phyloP scores from a whole-genome alignment of 2,888 invertebrate species.

The Eurytoma californica region DNA sequence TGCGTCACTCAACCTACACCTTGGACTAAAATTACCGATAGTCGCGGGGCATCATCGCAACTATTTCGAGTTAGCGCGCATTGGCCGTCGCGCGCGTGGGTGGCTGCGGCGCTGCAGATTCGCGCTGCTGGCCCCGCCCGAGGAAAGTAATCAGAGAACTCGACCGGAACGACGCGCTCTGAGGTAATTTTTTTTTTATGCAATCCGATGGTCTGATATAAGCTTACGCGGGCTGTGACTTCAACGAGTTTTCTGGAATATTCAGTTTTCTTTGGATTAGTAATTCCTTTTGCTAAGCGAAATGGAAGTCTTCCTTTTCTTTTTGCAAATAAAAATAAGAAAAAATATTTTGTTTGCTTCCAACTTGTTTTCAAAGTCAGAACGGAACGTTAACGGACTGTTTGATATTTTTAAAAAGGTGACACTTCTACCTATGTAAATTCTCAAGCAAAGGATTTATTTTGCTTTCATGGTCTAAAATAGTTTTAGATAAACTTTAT shows the following conservation, averaged over 20 bases:
- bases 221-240: too few relatives aligned
- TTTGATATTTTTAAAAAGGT: slow-evolving; percentile 26
- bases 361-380: background rate
- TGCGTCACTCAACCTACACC: slow-evolving; percentile 71
- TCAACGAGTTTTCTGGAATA: too few relatives aligned
- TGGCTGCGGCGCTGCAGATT: background rate
- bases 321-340: background rate
- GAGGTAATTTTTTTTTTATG: background rate
- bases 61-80: slow-evolving; percentile 62
- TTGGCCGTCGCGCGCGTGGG: slow-evolving; percentile 23
- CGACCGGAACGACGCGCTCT: background rate
- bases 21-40: slow-evolving; percentile 70
- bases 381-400: slow-evolving; percentile 11
- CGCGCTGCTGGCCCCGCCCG: background rate
- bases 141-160: background rate
- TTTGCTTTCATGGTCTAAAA: slow-evolving; percentile 11
- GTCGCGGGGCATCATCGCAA: slow-evolving; percentile 60
- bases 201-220: too few relatives aligned
- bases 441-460: background rate
- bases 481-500: slow-evolving; percentile 19
- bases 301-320: too few relatives aligned
- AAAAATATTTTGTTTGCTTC: background rate
- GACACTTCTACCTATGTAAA: slow-evolving; percentile 8
- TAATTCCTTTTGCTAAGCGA: too few relatives aligned
- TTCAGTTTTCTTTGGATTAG: too few relatives aligned